Evolutionary conservation across 2,888 invertebrate genomes (phyloP), one percentile per base, ranked within the genome.

Genomic region (Pedicia rivosa): DNA sequence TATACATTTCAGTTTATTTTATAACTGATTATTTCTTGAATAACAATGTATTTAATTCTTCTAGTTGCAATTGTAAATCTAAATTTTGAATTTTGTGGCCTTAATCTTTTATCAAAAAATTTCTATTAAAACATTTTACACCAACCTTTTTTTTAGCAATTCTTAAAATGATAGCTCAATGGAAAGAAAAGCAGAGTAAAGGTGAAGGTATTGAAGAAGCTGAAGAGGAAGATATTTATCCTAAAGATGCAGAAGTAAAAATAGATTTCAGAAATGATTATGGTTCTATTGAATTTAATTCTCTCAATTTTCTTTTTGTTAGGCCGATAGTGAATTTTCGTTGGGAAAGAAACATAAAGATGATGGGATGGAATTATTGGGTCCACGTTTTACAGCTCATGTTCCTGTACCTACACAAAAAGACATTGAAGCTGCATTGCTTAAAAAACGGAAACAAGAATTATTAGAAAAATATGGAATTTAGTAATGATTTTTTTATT

Each of bases 351-450:
- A 29, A 13, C 31, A 34, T 8, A 50, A 27, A 41, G 43, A 45
- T 42, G 61, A 59, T 48, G 60, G 57, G 33, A 57, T 53, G 53
- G 60, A 48, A 50, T 57, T 55, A 53, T 55, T 46, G 54, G 65
- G 48, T 1, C 66, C 70, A 30, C 65, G 71, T 43, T 81, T 77
- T 55, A 79, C 79, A 5, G 78, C 82, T 14, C 90, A 91, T 56
- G 91, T 91, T 31, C 79, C 88, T 6, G 90, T 97, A 22, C 95
- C 95, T 0, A 81, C 87, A 10, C 94, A 95, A 58, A 79, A 82
- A 58, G 91, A 95, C 57, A 80, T 97, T 43, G 92, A 94, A 55
- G 83, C 84, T 50, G 94, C 94, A 0, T 64, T 98, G 38, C 65
- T 98, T 1, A 71, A 74, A 44, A 74, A 87, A 51, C 87, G 91